Conservation (phyloP, 1,140 invertebrate species). For the Sinella curviseta region DNA sequence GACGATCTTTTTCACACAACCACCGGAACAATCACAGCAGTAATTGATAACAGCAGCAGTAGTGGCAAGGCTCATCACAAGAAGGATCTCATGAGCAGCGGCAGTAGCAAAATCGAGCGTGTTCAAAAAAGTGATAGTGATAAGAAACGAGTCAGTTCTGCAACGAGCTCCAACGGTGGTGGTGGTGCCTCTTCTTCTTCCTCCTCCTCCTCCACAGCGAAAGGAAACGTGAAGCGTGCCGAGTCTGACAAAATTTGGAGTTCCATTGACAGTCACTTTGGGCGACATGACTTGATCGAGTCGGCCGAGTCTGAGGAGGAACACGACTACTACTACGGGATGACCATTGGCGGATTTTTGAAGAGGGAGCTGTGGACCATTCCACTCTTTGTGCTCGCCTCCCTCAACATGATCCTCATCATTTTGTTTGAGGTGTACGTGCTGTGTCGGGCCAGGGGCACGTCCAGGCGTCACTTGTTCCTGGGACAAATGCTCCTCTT, state of each 20-base stretch:
- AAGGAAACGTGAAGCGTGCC: neutral
- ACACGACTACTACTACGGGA: neutral
- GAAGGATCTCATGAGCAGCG: neutral
- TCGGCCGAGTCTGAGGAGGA: neutral
- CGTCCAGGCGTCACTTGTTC: constrained; percentile 81
- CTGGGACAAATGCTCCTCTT: constrained; percentile 86
- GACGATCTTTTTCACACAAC: constrained; percentile 11
- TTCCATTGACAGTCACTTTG: constrained; percentile 1
- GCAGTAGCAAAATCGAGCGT: neutral
- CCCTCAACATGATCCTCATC: constrained; percentile 72
- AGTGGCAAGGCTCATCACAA: neutral
- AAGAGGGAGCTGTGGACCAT: constrained; percentile 80
- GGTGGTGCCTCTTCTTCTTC: too few relatives aligned
- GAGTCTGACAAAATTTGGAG: constrained; percentile 14
- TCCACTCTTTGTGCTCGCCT: constrained; percentile 69
- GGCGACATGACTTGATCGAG: neutral
- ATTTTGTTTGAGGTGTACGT: constrained; percentile 83
- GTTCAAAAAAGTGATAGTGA: neutral
- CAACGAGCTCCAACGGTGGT: too few relatives aligned
- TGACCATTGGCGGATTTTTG: constrained; percentile 56
- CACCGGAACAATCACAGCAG: neutral
- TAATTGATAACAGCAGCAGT: neutral
- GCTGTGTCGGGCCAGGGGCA: constrained; percentile 80
- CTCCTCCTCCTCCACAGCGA: too few relatives aligned
- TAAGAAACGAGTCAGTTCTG: neutral